phyloP scores from a whole-genome alignment of 2,797 vertebrate species.

The Sebastes oblongus region DNA sequence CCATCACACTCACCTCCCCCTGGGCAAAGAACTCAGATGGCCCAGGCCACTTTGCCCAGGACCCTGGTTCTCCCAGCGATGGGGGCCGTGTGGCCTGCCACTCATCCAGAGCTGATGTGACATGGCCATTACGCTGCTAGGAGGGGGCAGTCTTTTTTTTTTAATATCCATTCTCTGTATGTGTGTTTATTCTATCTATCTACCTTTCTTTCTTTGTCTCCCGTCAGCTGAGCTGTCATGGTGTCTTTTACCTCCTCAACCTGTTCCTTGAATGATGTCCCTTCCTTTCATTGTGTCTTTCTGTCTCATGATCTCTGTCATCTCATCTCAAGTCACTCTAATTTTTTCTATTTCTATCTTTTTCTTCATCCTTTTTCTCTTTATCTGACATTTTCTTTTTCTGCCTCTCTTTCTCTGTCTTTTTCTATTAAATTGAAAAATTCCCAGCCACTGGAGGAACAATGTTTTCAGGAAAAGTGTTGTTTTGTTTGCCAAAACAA shows the following conservation, averaged over 20 bases:
- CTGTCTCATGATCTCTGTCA: neutral
- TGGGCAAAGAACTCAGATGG: slow-evolving; percentile 77
- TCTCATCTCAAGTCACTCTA: neutral
- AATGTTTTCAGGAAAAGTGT: neutral
- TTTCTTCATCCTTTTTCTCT: neutral
- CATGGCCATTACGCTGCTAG: slow-evolving; percentile 71
- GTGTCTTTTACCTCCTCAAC: slow-evolving; percentile 3
- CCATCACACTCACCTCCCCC: slow-evolving; percentile 73
- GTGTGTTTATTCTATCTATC: slow-evolving; percentile 1
- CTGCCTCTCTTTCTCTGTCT: neutral
- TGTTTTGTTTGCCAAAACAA: neutral
- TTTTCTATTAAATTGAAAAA: neutral
- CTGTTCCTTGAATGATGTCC: neutral
- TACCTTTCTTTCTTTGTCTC: slow-evolving; percentile 17
- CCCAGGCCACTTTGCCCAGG: slow-evolving; percentile 66
- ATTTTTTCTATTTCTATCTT: neutral
- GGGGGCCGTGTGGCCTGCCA: slow-evolving; percentile 66
- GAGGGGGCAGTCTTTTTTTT: slow-evolving; percentile 40
- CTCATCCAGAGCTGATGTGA: slow-evolving; percentile 78
- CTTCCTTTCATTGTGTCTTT: neutral
- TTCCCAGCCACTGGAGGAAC: neutral
- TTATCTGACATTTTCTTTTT: neutral
- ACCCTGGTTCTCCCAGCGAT: slow-evolving; percentile 55
- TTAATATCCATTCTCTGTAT: slow-evolving; percentile 24
- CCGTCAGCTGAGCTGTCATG: neutral